A percentile compares a stretch with the other conserved stretches of the same genome.
Evolutionary conservation across 1,140 invertebrate genomes (phyloP).

Genomic region (Drosophila cardini): DNA sequence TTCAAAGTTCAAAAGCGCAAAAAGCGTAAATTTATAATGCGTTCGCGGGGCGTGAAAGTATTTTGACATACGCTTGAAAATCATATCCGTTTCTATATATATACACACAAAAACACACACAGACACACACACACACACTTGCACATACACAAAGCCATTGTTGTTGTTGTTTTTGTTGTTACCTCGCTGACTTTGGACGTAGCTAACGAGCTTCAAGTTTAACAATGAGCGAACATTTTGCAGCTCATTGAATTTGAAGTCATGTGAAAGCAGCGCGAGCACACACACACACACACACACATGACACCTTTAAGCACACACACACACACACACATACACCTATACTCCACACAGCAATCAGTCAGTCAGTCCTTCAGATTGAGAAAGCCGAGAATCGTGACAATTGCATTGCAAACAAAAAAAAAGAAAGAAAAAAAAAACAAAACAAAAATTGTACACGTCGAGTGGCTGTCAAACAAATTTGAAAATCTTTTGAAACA

Average conservation of each 20-base stretch:
- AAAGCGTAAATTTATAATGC: constrained; percentile 77
- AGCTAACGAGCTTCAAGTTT: constrained; percentile 79
- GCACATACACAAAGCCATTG: background rate
- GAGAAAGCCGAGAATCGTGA: constrained; percentile 1
- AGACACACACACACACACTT: constrained; percentile 4
- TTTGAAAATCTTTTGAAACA: constrained; percentile 27
- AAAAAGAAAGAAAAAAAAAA: too few species aligned
- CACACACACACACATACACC: constrained; percentile 5
- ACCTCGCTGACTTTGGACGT: constrained; percentile 48
- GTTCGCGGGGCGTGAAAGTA: constrained; percentile 71
- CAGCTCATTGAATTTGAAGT: constrained; percentile 83
- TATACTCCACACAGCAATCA: background rate
- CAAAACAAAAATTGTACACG: too few species aligned
- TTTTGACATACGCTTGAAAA: constrained; percentile 61
- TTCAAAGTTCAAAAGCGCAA: constrained; percentile 75
- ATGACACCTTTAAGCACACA: constrained; percentile 1
- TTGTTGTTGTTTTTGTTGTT: constrained; percentile 18
- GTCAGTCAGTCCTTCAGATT: constrained; percentile 7
- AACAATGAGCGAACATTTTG: constrained; percentile 81
- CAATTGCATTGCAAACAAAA: constrained; percentile 38
- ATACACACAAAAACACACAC: constrained; percentile 31
- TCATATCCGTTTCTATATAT: constrained; percentile 49
- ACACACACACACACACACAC: constrained; percentile 28
- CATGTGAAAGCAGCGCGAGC: constrained; percentile 64
- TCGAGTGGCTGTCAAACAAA: constrained; percentile 44